Evolutionary conservation across 2,113 vertebrate species (phyloP).

Genomic region (Chloropsis cyanopogon): DNA sequence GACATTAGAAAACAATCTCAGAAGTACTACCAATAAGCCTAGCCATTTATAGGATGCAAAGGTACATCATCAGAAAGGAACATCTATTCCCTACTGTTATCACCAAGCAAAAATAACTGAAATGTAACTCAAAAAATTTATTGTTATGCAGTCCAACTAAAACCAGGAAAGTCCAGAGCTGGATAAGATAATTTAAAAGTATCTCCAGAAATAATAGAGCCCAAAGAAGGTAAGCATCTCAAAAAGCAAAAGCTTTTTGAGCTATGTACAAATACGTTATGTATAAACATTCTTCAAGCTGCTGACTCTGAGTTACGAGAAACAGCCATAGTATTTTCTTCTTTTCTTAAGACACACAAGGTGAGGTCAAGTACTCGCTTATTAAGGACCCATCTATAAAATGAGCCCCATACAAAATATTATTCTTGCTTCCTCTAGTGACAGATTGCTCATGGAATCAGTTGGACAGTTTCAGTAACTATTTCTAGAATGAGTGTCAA

Average conservation of each 20-base stretch:
- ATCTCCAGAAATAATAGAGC: not conserved
- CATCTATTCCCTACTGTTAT: not conserved
- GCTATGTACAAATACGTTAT: not conserved
- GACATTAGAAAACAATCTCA: not conserved
- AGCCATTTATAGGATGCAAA: not conserved
- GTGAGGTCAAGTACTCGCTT: not conserved
- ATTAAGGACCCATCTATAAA: not conserved
- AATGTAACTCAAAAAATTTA: not conserved
- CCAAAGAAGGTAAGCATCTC: not conserved
- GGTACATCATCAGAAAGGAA: not conserved
- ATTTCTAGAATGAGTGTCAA: not conserved
- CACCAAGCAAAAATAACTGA: not conserved
- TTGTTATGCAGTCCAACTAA: not conserved
- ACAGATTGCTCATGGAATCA: not conserved
- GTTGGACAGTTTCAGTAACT: not conserved
- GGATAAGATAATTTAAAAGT: not conserved
- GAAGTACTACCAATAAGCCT: not conserved
- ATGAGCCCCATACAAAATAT: not conserved
- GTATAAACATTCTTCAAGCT: not conserved
- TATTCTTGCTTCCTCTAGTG: not conserved
- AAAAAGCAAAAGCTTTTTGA: not conserved
- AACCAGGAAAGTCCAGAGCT: not conserved
- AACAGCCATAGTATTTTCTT: not conserved
- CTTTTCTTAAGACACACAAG: not conserved
- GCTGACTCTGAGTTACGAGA: not conserved